These are phyloP conservation scores for Phocides pigmalion DNA, from an alignment of 1,140 invertebrate genomes.

Conservation along the genomic window DNA sequence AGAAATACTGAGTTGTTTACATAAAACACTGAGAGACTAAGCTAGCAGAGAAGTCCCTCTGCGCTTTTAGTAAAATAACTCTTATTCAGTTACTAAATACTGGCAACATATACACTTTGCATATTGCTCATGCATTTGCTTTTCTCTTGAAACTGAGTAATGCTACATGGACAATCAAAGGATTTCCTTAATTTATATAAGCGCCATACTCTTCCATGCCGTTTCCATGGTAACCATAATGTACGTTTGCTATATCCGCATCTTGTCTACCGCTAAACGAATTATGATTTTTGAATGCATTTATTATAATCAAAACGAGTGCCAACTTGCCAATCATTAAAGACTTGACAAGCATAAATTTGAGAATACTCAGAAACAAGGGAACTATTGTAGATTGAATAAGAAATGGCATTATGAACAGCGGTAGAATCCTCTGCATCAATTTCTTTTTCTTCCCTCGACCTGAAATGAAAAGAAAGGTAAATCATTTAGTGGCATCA, in stretches of 20 bases:
- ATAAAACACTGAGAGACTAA: too few species aligned
- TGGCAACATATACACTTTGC: too few species aligned
- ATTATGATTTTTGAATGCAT: constrained; percentile 84
- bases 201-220: constrained; percentile 84
- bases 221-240: constrained; percentile 83
- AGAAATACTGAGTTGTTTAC: too few species aligned
- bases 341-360: constrained; percentile 87
- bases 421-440: constrained; percentile 84
- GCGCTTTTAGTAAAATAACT: too few species aligned
- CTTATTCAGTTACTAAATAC: too few species aligned
- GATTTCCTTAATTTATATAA: constrained; percentile 67
- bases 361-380: constrained; percentile 85
- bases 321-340: constrained; percentile 87
- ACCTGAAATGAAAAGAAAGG: constrained; percentile 63
- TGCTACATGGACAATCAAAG: neutral
- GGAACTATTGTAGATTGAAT: constrained; percentile 86
- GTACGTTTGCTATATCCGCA: constrained; percentile 63
- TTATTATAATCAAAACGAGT: constrained; percentile 84
- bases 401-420: constrained; percentile 87
- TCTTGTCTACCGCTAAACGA: constrained; percentile 67
- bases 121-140: too few species aligned
- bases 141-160: neutral
- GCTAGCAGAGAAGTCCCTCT: too few species aligned
- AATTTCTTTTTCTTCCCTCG: constrained; percentile 84
- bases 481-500: too few species aligned